Percentiles rank a stretch among this genome's conserved stretches.
Evolutionary conservation across 2,888 invertebrate genomes (phyloP).

Genomic region (Hypsopygia costalis): DNA sequence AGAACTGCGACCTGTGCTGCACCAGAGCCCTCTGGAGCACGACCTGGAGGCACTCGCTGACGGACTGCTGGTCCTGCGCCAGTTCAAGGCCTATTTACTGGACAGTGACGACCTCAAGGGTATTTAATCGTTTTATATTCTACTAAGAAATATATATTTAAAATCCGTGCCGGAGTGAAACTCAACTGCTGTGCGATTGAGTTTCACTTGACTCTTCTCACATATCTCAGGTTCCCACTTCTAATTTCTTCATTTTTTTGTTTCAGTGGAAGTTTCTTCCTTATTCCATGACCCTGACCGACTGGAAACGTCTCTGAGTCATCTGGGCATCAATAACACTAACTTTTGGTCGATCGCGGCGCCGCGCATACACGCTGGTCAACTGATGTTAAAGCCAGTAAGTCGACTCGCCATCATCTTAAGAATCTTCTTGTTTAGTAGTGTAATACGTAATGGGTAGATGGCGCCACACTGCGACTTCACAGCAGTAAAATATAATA

Average conservation of each 20-base stretch:
- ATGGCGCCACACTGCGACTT: too few relatives aligned
- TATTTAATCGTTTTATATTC: slow-evolving; percentile 29
- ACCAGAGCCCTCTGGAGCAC: slow-evolving; percentile 39
- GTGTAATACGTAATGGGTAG: too few relatives aligned
- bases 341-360: slow-evolving; percentile 72
- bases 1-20: slow-evolving; percentile 64
- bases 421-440: too few relatives aligned
- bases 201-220: too few relatives aligned
- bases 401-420: slow-evolving; percentile 10
- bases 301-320: slow-evolving; percentile 39
- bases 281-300: slow-evolving; percentile 44
- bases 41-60: slow-evolving; percentile 58
- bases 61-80: slow-evolving; percentile 59
- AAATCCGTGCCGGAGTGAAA: too few relatives aligned
- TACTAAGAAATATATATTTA: too few relatives aligned
- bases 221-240: too few relatives aligned
- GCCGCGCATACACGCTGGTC: slow-evolving; percentile 48
- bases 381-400: slow-evolving; percentile 57
- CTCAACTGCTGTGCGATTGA: too few relatives aligned
- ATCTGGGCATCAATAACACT: slow-evolving; percentile 62
- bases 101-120: slow-evolving; percentile 68
- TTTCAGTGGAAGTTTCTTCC: slow-evolving; percentile 43
- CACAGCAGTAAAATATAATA: too few relatives aligned
- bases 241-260: not conserved
- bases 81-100: slow-evolving; percentile 63